Percentiles rank a stretch among this genome's conserved stretches.
phyloP scores from a whole-genome alignment of 2,113 vertebrate species.

The Halichoeres trimaculatus region DNA sequence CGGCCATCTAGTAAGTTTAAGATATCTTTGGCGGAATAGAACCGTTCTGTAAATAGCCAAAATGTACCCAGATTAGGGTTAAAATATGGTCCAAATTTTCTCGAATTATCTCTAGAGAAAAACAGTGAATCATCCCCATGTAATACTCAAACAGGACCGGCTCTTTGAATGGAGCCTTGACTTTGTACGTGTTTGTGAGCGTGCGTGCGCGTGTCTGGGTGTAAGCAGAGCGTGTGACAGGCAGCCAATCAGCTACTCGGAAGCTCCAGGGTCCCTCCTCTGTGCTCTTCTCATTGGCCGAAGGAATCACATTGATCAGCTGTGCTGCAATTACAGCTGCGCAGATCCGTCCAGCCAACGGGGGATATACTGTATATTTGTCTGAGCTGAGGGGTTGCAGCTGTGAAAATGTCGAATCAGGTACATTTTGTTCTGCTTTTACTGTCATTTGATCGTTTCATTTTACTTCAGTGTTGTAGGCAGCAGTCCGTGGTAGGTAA shows the following conservation, averaged over 20 bases:
- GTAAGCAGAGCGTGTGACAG: neutral
- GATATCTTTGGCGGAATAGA: too few relatives aligned
- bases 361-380: neutral
- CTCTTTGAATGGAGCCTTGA: neutral
- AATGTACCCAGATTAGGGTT: too few relatives aligned
- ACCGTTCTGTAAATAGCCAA: too few relatives aligned
- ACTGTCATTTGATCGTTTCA: neutral
- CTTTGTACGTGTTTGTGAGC: neutral
- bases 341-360: neutral
- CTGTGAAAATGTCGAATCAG: conserved; percentile 61
- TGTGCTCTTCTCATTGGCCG: neutral
- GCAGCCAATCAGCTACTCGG: conserved; percentile 52
- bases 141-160: too few relatives aligned
- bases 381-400: neutral
- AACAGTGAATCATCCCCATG: too few relatives aligned
- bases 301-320: conserved; percentile 51
- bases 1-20: too few relatives aligned
- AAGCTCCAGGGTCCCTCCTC: conserved; percentile 31
- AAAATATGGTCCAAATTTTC: too few relatives aligned
- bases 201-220: neutral
- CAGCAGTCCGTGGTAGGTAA: too few relatives aligned
- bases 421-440: conserved; percentile 33
- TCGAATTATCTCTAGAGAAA: too few relatives aligned
- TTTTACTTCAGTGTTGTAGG: fast-evolving
- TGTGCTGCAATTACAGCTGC: conserved; percentile 57